These are phyloP conservation scores for Luperina testacea DNA, from an alignment of 2,888 invertebrate species.

Conservation along the genomic window DNA sequence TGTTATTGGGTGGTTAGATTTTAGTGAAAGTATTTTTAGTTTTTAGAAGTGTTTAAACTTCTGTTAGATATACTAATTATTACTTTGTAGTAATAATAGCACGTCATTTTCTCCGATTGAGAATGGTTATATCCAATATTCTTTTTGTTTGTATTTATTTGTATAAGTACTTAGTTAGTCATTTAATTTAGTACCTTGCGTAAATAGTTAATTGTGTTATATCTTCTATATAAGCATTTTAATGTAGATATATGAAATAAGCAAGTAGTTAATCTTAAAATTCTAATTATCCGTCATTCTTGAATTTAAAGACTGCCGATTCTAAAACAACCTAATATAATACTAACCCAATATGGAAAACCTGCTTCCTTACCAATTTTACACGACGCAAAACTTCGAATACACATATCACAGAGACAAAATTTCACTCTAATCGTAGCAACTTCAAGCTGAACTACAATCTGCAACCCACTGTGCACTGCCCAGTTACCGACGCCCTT, in stretches of 20 bases:
- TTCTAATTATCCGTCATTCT: neutral
- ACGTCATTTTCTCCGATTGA: neutral
- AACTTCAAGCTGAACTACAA: constrained; percentile 8
- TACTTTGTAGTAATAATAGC: neutral
- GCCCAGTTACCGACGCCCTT: neutral
- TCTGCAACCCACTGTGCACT: constrained; percentile 1
- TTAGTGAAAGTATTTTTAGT: neutral
- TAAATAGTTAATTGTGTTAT: too few relatives aligned
- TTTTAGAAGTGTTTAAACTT: neutral
- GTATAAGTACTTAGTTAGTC: too few relatives aligned
- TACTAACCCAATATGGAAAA: neutral
- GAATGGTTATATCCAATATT: neutral
- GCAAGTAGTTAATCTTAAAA: neutral
- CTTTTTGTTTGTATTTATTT: too few relatives aligned
- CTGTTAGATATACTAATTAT: neutral
- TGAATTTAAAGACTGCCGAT: neutral
- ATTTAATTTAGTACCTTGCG: too few relatives aligned
- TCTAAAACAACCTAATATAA: neutral
- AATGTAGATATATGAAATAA: neutral
- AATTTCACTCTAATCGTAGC: neutral
- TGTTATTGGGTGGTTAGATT: constrained; percentile 16
- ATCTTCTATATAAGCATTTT: neutral
- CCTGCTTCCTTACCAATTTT: neutral
- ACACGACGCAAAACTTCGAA: neutral
- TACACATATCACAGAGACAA: neutral